Base-by-base conservation (phyloP, 2,113 vertebrate species). In the Paramisgurnus dabryanus region DNA sequence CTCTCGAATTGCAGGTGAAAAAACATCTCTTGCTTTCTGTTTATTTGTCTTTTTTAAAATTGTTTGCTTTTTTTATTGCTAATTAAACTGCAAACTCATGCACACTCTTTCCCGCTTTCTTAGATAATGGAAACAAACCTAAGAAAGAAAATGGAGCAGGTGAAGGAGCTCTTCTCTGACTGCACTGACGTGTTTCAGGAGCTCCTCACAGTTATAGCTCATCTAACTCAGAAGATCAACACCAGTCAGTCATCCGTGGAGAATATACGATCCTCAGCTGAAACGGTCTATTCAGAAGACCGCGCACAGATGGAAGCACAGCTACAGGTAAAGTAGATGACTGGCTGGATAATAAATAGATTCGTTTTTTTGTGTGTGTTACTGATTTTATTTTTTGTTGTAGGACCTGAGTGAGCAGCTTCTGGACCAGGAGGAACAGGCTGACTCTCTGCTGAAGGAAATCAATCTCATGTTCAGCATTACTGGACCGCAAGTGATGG, bases 1-100 rank as follows among this genome's bases (percentile, higher is more conserved):
- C 95, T 0, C 86, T 98, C 78, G 97, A 99, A 83, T 90, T 99
- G 0, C 97, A 99, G 95, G 97, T 79, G 15, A 53, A 55, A 5
- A 3, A 10, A 22, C 11, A 40, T 53, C n/a, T 22, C 27, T 12
- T 4, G 41, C 45, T 13, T 18, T 61, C n/a, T 39, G 8, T 17
- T 50, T 57, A 3, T 64, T 18, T 64, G 7, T 55, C 5, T 27
- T 63, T 0, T 49, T 8, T 67, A 13, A 49, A 22, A 22, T 49
- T 13, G 10, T 69, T 12, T 27, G 11, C 22, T 22, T 22, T 71
- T 3, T 50, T 7, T 47, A 12, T 12, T 76, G 8, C 67, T 0
- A 45, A 15, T 27, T 43, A n/a, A 18, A 76, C 11, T 45, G 22
- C 17, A 72, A 18, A 3, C 17, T 1, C 58, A 61, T 4, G 27